These are phyloP conservation scores for Sparus aurata DNA, from an alignment of 2,797 vertebrate genomes.

Conservation along the genomic window DNA sequence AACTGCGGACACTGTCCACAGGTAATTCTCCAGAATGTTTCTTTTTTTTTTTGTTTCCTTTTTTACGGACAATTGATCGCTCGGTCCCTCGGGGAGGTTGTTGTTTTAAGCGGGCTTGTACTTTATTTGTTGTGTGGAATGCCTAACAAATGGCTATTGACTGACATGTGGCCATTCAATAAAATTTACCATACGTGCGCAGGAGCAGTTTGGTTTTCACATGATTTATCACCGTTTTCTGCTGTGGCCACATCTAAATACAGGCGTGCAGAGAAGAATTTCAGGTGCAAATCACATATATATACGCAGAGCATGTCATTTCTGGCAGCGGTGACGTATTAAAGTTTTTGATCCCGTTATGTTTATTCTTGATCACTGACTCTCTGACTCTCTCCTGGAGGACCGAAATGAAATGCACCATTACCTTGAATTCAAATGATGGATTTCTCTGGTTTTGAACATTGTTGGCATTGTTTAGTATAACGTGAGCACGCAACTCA, in stretches of 20 bases:
- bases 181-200: background rate
- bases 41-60: background rate
- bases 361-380: too few relatives aligned
- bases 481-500: too few relatives aligned
- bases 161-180: background rate
- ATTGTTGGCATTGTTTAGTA: too few relatives aligned
- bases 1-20: background rate
- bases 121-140: conserved; percentile 4
- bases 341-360: too few relatives aligned
- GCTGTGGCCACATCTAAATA: background rate
- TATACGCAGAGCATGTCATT: too few relatives aligned
- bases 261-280: background rate
- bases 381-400: too few relatives aligned
- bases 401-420: too few relatives aligned
- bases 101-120: background rate
- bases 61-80: conserved; percentile 9
- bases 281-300: too few relatives aligned
- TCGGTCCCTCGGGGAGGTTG: background rate
- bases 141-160: conserved; percentile 8
- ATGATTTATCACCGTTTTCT: background rate
- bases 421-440: too few relatives aligned
- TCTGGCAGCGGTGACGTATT: too few relatives aligned
- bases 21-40: background rate
- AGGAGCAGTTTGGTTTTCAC: background rate
- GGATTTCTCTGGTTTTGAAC: too few relatives aligned